These are phyloP conservation scores for Hypomesus transpacificus DNA, from an alignment of 2,113 vertebrate genomes.

Conservation along the genomic window DNA sequence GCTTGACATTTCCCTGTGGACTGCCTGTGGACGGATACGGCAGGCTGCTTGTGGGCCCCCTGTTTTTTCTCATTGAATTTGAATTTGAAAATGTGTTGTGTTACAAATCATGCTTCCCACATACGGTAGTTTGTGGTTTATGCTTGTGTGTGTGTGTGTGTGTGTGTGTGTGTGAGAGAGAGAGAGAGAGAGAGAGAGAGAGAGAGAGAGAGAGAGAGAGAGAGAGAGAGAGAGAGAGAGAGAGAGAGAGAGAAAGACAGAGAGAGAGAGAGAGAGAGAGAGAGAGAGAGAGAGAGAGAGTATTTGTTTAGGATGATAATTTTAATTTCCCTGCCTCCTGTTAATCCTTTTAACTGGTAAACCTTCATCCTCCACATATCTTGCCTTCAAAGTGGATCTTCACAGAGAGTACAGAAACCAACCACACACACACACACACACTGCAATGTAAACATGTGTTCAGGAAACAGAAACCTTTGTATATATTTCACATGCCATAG, in stretches of 20 bases:
- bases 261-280: too few species aligned
- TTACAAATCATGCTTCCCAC: background rate
- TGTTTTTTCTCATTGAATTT: too few species aligned
- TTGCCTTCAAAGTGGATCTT: background rate
- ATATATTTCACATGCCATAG: background rate
- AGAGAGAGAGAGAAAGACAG: too few species aligned
- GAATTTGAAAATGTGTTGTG: background rate
- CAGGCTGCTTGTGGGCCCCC: background rate
- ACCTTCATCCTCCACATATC: background rate
- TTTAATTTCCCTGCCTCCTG: background rate
- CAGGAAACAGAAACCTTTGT: background rate
- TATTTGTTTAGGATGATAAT: background rate
- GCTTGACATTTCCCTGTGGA: conserved; percentile 16
- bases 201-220: too few species aligned
- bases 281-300: too few species aligned
- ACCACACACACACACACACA: too few species aligned
- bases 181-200: too few species aligned
- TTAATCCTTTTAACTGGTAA: background rate
- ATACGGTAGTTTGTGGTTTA: background rate
- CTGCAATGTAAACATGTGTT: background rate
- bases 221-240: too few species aligned
- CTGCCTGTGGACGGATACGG: conserved; percentile 12
- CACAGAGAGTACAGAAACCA: background rate
- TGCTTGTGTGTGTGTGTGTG: background rate
- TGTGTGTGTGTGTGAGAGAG: background rate